These are phyloP conservation scores for Archips xylosteana DNA, from an alignment of 2,888 invertebrate species.

Conservation along the genomic window DNA sequence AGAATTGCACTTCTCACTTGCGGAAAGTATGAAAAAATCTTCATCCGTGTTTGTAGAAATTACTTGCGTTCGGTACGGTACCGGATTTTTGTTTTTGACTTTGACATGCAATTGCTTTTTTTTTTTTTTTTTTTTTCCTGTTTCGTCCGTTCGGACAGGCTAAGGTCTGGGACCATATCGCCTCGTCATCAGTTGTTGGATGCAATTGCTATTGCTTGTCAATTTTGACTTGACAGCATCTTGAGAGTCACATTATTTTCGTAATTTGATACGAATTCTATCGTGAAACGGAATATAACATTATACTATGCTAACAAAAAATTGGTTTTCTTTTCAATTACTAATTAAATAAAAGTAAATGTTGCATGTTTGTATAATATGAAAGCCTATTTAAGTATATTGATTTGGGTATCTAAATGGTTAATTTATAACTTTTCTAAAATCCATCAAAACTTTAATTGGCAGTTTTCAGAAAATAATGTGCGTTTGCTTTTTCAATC, in stretches of 20 bases:
- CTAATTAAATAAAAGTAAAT: not conserved
- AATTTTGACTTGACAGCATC: no score
- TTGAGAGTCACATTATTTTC: no score
- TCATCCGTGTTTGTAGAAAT: constrained; percentile 17
- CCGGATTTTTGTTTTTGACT: not conserved
- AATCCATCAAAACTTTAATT: no score
- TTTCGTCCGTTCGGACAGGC: no score
- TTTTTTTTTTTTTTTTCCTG: no score
- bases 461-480: no score
- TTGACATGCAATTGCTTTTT: not conserved
- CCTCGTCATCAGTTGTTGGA: no score
- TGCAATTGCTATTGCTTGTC: not conserved
- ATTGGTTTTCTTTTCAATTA: no score
- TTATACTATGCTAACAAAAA: no score
- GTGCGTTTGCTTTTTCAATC: no score
- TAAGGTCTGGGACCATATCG: no score
- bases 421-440: no score
- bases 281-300: not conserved
- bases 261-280: not conserved
- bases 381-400: not conserved
- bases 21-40: constrained; percentile 19
- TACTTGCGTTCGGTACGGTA: not conserved
- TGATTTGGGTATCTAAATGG: not conserved
- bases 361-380: not conserved
- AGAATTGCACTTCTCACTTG: constrained; percentile 13